These are phyloP conservation scores for Norana najaformis DNA, from an alignment of 2,888 invertebrate genomes.

Conservation along the genomic window DNA sequence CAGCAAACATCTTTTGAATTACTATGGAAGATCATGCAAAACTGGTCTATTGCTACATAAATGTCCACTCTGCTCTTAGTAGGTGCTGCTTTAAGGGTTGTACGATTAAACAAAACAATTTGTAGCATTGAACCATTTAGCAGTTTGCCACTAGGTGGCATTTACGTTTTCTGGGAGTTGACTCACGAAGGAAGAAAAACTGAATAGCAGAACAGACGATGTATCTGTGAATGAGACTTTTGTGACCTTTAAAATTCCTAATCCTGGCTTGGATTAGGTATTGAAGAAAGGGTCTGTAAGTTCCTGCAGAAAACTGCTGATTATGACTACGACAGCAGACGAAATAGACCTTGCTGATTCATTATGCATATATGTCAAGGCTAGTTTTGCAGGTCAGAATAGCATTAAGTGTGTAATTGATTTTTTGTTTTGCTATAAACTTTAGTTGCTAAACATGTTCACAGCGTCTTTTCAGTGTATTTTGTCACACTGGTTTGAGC, in stretches of 20 bases:
- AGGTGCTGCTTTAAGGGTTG: background rate
- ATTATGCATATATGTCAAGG: too few species aligned
- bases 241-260: conserved; percentile 6
- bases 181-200: too few species aligned
- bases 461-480: background rate
- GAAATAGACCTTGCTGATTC: too few species aligned
- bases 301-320: background rate
- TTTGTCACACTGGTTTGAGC: background rate
- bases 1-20: background rate
- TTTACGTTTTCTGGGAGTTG: too few species aligned
- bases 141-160: too few species aligned
- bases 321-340: too few species aligned
- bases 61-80: background rate
- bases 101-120: background rate
- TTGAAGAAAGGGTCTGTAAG: background rate
- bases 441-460: background rate
- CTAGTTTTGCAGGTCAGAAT: too few species aligned
- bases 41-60: too few species aligned
- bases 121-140: too few species aligned
- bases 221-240: background rate
- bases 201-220: too few species aligned
- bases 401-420: background rate
- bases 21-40: background rate
- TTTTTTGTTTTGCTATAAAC: background rate
- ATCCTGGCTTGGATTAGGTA: background rate